Evolutionary conservation across 2,797 vertebrate genomes (phyloP).

Genomic region (Smutsia temminckii): DNA sequence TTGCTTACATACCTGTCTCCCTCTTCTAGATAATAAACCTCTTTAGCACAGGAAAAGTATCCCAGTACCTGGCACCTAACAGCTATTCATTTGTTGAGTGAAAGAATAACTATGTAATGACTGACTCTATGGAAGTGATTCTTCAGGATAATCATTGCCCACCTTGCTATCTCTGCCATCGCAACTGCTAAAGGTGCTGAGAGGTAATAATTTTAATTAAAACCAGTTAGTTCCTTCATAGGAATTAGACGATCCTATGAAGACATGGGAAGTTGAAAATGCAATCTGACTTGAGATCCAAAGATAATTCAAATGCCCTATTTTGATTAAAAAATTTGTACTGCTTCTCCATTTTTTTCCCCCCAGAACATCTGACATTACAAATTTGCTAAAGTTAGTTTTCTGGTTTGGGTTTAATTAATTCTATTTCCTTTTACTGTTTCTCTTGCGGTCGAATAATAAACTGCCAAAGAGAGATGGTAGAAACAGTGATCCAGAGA

Average conservation of each 20-base stretch:
- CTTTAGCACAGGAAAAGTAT: not conserved
- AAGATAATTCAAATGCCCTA: constrained; percentile 30
- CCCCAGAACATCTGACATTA: not conserved
- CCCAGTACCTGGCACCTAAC: not conserved
- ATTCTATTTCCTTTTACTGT: constrained; percentile 27
- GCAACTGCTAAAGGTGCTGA: not conserved
- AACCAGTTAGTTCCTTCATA: not conserved
- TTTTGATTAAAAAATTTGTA: not conserved
- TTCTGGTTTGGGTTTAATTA: constrained; percentile 17
- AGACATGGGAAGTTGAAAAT: not conserved
- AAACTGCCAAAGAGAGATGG: constrained; percentile 13
- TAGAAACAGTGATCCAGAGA: not conserved
- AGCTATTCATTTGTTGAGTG: not conserved
- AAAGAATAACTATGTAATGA: not conserved
- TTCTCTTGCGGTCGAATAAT: constrained; percentile 23
- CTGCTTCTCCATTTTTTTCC: not conserved
- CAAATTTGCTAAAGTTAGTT: not conserved
- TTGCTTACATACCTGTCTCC: not conserved
- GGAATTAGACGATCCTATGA: not conserved
- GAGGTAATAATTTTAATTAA: not conserved
- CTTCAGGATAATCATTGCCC: not conserved
- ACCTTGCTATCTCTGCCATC: not conserved
- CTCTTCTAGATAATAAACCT: not conserved
- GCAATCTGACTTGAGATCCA: not conserved
- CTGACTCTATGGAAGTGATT: not conserved